Percentiles rank a stretch among this genome's conserved stretches.
These are phyloP conservation scores for Tenebrio molitor DNA, from an alignment of 1,140 invertebrate genomes.

Conservation along the genomic window DNA sequence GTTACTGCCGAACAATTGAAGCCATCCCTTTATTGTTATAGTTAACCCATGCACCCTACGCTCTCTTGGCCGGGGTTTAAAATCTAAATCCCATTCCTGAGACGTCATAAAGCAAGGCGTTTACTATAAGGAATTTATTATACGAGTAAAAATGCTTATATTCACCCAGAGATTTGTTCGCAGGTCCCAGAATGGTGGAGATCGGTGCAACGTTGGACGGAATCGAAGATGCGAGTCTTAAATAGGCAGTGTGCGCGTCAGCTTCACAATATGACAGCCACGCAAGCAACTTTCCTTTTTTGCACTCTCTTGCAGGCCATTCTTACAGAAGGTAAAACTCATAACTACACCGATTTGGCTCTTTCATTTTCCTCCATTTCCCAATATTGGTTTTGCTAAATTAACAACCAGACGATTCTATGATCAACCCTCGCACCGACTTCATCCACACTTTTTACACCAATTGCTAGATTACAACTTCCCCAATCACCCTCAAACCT, in stretches of 20 bases:
- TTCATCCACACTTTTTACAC: slow-evolving; percentile 16
- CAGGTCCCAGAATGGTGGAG: slow-evolving; percentile 60
- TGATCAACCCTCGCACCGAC: slow-evolving; percentile 30
- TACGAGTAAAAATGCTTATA: slow-evolving; percentile 45
- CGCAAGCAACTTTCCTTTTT: slow-evolving; percentile 61
- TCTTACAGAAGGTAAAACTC: slow-evolving; percentile 58
- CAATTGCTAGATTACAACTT: slow-evolving; percentile 29
- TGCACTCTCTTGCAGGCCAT: slow-evolving; percentile 61
- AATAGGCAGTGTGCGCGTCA: slow-evolving; percentile 59
- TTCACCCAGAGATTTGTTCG: slow-evolving; percentile 52
- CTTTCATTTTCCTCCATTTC: slow-evolving; percentile 36
- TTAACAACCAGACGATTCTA: slow-evolving; percentile 42
- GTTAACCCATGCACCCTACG: slow-evolving; percentile 46
- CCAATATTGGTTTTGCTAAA: slow-evolving; percentile 46
- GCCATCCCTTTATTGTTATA: slow-evolving; percentile 55
- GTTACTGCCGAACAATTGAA: slow-evolving; percentile 54
- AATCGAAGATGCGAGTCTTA: slow-evolving; percentile 59
- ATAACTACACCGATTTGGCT: slow-evolving; percentile 44
- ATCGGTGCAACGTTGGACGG: slow-evolving; percentile 55
- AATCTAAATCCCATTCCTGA: slow-evolving; percentile 42
- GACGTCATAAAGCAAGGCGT: slow-evolving; percentile 42
- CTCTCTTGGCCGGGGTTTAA: slow-evolving; percentile 22
- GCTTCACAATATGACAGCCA: slow-evolving; percentile 60
- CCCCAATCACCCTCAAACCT: slow-evolving; percentile 11
- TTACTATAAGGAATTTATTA: slow-evolving; percentile 42